Evolutionary conservation across 2,888 invertebrate genomes (phyloP).

Genomic region (Dasypogon diadema): DNA sequence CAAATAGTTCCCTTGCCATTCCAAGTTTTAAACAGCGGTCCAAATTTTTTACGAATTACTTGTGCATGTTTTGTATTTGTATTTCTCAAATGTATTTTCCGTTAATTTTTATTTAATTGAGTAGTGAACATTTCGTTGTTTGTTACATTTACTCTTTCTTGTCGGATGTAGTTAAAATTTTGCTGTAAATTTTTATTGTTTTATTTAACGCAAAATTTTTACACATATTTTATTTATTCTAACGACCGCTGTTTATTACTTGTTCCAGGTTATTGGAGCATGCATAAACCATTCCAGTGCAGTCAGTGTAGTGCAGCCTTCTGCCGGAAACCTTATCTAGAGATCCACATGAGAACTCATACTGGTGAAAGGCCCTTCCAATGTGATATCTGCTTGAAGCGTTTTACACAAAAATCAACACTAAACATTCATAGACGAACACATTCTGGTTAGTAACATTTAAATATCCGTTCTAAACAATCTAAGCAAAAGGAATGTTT

Average conservation of each 20-base stretch:
- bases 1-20: not conserved
- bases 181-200: conserved; percentile 27
- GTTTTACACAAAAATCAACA: conserved; percentile 81
- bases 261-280: conserved; percentile 63
- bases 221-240: conserved; percentile 55
- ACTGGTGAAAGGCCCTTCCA: conserved; percentile 72
- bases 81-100: not conserved
- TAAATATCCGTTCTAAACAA: too few species aligned
- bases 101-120: conserved; percentile 10
- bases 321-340: conserved; percentile 82
- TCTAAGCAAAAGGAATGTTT: too few species aligned
- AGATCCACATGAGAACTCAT: conserved; percentile 85
- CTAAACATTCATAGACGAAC: conserved; percentile 80
- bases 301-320: conserved; percentile 72
- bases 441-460: conserved; percentile 74
- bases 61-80: conserved; percentile 12
- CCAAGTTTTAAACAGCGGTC: conserved; percentile 57
- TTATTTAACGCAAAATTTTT: conserved; percentile 5
- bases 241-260: conserved; percentile 60
- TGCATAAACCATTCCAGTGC: conserved; percentile 72
- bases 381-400: conserved; percentile 78
- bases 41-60: conserved; percentile 21
- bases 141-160: not conserved
- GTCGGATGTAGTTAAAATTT: not conserved
- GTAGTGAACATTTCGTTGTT: conserved; percentile 4